A percentile compares a stretch with the other conserved stretches of the same genome.
Conservation (phyloP, 2,888 invertebrate genomes). For the Sylvicola cinctus region DNA sequence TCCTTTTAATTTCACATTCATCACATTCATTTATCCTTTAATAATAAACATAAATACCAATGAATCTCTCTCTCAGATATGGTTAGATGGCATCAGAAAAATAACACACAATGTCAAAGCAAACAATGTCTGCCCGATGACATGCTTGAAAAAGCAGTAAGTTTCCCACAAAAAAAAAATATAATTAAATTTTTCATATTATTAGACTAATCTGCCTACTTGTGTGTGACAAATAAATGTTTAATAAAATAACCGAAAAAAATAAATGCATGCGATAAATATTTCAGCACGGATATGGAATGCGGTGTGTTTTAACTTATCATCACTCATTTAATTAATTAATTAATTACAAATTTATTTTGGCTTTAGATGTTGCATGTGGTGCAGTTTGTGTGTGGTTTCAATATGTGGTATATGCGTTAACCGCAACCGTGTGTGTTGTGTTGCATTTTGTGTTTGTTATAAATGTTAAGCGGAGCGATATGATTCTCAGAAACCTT, state of each 20-base stretch:
- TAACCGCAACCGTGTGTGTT: neutral
- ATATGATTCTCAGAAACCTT: slow-evolving; percentile 11
- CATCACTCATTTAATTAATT: too few relatives aligned
- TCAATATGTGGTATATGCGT: neutral
- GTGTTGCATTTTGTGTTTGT: slow-evolving; percentile 11
- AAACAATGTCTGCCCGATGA: slow-evolving; percentile 97
- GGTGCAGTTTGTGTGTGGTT: slow-evolving; percentile 1
- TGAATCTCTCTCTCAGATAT: slow-evolving; percentile 42
- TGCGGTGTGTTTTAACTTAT: too few relatives aligned
- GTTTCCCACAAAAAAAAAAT: slow-evolving; percentile 34
- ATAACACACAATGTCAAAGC: slow-evolving; percentile 98
- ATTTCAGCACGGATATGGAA: too few relatives aligned
- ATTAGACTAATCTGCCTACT: neutral
- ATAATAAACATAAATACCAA: too few relatives aligned
- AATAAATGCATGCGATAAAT: too few relatives aligned
- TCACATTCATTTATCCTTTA: too few relatives aligned
- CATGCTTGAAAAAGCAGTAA: slow-evolving; percentile 98
- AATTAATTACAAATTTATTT: neutral
- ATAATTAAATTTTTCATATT: slow-evolving; percentile 1
- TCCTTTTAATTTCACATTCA: too few relatives aligned
- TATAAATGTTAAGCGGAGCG: slow-evolving; percentile 21
- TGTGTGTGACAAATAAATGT: too few relatives aligned
- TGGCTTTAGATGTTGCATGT: slow-evolving; percentile 2
- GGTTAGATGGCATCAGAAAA: slow-evolving; percentile 84
- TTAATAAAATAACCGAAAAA: too few relatives aligned